These are phyloP conservation scores for Danio albolineatus DNA, from an alignment of 2,797 vertebrate genomes.

Conservation along the genomic window DNA sequence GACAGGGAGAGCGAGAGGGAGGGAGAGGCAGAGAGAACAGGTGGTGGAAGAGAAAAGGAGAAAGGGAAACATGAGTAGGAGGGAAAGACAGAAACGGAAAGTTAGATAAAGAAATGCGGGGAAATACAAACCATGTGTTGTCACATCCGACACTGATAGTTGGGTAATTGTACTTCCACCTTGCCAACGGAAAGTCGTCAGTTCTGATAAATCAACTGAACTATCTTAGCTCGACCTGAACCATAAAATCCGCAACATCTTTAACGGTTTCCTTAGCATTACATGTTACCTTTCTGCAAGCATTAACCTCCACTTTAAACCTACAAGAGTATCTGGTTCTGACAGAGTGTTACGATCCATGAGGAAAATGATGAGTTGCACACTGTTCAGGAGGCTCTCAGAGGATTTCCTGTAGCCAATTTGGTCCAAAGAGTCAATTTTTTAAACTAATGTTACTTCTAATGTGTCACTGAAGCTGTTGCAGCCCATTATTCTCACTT, in stretches of 20 bases:
- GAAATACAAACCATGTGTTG: constrained; percentile 20
- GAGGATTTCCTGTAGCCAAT: background rate
- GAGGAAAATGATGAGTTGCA: background rate
- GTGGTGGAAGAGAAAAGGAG: constrained; percentile 23
- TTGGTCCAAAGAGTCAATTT: background rate
- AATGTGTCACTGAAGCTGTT: constrained; percentile 16
- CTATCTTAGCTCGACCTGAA: constrained; percentile 2
- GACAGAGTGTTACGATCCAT: background rate
- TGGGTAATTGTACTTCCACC: constrained; percentile 17
- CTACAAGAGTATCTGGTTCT: constrained; percentile 5
- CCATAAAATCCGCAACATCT: background rate
- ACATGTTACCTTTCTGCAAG: background rate
- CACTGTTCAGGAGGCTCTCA: background rate
- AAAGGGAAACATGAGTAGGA: constrained; percentile 29
- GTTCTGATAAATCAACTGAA: constrained; percentile 11
- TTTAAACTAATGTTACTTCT: constrained; percentile 13
- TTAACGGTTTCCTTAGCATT: background rate
- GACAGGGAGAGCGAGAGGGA: constrained; percentile 6
- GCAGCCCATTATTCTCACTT: constrained; percentile 9
- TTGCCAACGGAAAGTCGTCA: constrained; percentile 19
- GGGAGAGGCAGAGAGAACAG: constrained; percentile 30
- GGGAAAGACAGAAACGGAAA: constrained; percentile 13
- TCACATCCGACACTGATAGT: constrained; percentile 10
- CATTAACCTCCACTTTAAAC: constrained; percentile 19
- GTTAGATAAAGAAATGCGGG: constrained; percentile 14